These are phyloP conservation scores for Stenopsyche tienmushanensis DNA, from an alignment of 1,140 invertebrate genomes.

Conservation along the genomic window DNA sequence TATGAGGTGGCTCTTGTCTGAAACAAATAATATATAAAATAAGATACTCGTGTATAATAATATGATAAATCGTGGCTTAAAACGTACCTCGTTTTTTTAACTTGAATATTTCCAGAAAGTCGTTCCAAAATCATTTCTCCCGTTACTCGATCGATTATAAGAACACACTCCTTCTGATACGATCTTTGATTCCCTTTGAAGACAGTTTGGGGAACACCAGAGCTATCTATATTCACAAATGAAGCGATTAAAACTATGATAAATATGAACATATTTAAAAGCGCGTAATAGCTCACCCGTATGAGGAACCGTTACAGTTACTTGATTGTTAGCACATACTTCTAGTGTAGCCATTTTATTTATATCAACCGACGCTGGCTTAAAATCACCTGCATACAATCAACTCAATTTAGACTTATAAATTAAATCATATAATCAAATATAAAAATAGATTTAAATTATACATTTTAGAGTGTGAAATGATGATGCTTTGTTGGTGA, in stretches of 20 bases:
- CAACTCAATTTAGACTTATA: neutral
- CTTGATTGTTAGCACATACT: conserved; percentile 83
- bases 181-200: conserved; percentile 92
- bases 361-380: conserved; percentile 92
- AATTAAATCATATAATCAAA: neutral
- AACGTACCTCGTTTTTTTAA: conserved; percentile 88
- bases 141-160: conserved; percentile 88
- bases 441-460: conserved; percentile 45
- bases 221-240: conserved; percentile 62
- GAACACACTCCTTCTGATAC: conserved; percentile 89
- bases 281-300: conserved; percentile 58
- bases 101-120: conserved; percentile 85
- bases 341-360: conserved; percentile 87
- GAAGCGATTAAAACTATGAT: neutral
- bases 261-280: too few species aligned
- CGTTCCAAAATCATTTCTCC: conserved; percentile 92
- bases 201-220: conserved; percentile 85
- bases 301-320: conserved; percentile 91
- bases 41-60: too few species aligned
- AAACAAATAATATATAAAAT: conserved; percentile 18
- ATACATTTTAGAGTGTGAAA: conserved; percentile 90
- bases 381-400: conserved; percentile 83
- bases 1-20: conserved; percentile 53
- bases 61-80: neutral
- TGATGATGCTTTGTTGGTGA: conserved; percentile 69